Evolutionary conservation across 2,888 invertebrate species (phyloP).

Genomic region (Phengaris arion): DNA sequence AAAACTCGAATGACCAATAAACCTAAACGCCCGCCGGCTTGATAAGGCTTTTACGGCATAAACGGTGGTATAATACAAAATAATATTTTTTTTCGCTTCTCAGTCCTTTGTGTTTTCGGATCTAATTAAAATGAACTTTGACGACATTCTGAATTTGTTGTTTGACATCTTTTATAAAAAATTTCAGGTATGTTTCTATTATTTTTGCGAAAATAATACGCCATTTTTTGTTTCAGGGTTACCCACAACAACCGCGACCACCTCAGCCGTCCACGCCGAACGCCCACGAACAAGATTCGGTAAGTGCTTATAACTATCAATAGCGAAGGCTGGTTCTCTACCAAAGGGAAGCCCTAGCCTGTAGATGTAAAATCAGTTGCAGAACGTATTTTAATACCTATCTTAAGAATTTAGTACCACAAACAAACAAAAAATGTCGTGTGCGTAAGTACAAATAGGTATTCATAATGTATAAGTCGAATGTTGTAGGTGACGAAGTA

Average conservation of each 20-base stretch:
- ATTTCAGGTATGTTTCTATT: no score
- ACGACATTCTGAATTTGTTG: no score
- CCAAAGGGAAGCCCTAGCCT: no score
- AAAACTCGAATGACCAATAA: slow-evolving; percentile 22
- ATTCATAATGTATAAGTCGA: no score
- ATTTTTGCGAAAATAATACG: not conserved
- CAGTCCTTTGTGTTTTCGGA: not conserved
- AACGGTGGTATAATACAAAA: not conserved
- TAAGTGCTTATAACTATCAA: slow-evolving; percentile 65
- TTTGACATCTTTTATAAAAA: no score
- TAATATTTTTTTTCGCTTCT: not conserved
- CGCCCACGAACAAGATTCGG: slow-evolving; percentile 87
- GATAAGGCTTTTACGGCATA: slow-evolving; percentile 9
- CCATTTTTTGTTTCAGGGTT: slow-evolving; percentile 70
- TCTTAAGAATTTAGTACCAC: no score
- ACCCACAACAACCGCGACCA: slow-evolving; percentile 85
- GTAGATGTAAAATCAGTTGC: no score
- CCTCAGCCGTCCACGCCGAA: slow-evolving; percentile 88
- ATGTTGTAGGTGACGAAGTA: no score
- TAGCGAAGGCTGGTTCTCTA: no score
- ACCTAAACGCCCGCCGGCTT: slow-evolving; percentile 1
- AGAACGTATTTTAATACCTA: no score
- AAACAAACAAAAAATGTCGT: no score
- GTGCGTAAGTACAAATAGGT: no score
- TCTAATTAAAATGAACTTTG: not conserved